Evolutionary conservation across 1,140 invertebrate genomes (phyloP), one percentile per base, ranked within the genome.

Genomic region (Papilio dardanus): DNA sequence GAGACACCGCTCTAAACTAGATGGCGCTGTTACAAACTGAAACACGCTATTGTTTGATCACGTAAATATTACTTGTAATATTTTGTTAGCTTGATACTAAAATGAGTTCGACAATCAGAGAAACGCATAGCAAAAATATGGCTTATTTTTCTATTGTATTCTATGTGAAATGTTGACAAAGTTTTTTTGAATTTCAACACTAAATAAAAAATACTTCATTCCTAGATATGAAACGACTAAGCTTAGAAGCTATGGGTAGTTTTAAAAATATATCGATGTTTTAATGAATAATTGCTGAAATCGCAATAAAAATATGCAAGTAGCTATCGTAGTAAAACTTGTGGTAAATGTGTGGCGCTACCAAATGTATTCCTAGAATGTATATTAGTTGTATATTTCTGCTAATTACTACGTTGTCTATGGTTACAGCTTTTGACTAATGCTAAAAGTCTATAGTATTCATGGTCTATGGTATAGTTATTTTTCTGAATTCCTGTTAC

Each of bases 1-100:
- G 93, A 94, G 82, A 93, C 92, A 30, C 93, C 92, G 28, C 84
- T 94, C 74, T 94, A 91, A 62, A 24, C 19, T 62, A 69, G 67
- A 69, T 24, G 67, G 31, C 67, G 35, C 21, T 69, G 33, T 28
- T 21, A 10, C 8, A 40, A 37, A 12, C 14, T 12, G 0, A 24
- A 62, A 62, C 54, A 62, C 54, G 24, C 8, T 62, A 30, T 62
- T 5, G 54, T 62, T 62, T 62, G 24, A n/a, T 62, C 12, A 28
- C 14, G 24, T 62, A 62, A 30, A 30, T 62, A 16, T 62, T 14
- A 62, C 50, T 28, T 3, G 50, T 54, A 54, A 54, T 54, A 54
- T 54, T 54, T n/a, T 54, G 21, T 50, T 50, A 50, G n/a, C 21
- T 5, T 12, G 19, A 50, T 46, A n/a, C 0, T n/a, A 46, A 46